Conservation (phyloP, 2,888 invertebrate genomes). For the Diarsia rubi region DNA sequence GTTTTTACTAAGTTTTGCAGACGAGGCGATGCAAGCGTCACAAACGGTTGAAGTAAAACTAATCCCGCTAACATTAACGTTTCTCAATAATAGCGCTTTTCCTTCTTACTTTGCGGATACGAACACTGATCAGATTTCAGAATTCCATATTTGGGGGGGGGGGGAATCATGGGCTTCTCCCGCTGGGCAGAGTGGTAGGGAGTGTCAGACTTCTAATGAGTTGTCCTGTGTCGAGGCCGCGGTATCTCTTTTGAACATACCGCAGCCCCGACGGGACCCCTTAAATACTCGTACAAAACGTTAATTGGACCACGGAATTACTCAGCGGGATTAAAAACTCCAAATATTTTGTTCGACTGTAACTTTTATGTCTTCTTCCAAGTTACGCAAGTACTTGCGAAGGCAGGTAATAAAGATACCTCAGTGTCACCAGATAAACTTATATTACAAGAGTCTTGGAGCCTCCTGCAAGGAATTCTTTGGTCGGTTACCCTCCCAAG, state of each 20-base stretch:
- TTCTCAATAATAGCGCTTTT: not conserved
- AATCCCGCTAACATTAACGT: not conserved
- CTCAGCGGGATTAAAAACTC: slow-evolving; percentile 58
- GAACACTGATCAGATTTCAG: not conserved
- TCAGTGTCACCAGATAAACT: slow-evolving; percentile 62
- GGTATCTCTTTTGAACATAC: too few species aligned
- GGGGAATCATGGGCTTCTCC: too few species aligned
- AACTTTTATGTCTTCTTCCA: slow-evolving; percentile 61
- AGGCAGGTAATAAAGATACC: slow-evolving; percentile 61
- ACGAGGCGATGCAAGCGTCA: not conserved
- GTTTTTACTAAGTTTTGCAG: not conserved
- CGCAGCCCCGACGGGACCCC: too few species aligned
- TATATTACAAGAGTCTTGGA: slow-evolving; percentile 61
- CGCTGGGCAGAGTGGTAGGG: too few species aligned
- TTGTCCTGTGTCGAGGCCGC: too few species aligned
- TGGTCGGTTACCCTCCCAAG: slow-evolving; percentile 38
- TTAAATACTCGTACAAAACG: slow-evolving; percentile 6
- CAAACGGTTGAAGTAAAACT: not conserved
- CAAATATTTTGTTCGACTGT: slow-evolving; percentile 58
- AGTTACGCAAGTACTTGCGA: slow-evolving; percentile 56
- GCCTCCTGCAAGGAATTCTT: slow-evolving; percentile 56
- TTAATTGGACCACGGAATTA: slow-evolving; percentile 34
- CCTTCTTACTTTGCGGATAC: not conserved
- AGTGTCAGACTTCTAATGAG: too few species aligned
- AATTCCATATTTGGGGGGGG: too few species aligned